A percentile compares a stretch with the other conserved stretches of the same genome.
These are phyloP conservation scores for Apotomis turbidana DNA, from an alignment of 2,888 invertebrate species.

Conservation along the genomic window DNA sequence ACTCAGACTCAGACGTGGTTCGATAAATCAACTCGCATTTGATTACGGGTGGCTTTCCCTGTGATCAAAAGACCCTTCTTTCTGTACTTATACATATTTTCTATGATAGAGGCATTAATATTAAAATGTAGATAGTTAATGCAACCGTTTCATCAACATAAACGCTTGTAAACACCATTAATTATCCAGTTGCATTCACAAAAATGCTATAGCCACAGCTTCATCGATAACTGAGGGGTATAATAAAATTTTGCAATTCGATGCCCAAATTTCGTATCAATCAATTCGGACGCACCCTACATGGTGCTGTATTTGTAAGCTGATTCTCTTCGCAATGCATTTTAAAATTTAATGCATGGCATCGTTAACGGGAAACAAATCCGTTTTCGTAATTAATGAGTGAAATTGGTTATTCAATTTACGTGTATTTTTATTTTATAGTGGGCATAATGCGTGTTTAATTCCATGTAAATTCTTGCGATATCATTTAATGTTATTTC, in stretches of 20 bases:
- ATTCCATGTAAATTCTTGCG: too few species aligned
- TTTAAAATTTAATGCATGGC: slow-evolving; percentile 28
- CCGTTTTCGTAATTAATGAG: neutral
- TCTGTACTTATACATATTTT: too few species aligned
- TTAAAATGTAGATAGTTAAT: too few species aligned
- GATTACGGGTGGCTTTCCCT: too few species aligned
- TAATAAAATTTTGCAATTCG: slow-evolving; percentile 40
- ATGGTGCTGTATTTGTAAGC: slow-evolving; percentile 34
- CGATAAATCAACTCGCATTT: too few species aligned
- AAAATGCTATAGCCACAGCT: slow-evolving; percentile 28
- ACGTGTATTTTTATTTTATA: neutral
- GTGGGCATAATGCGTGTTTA: neutral
- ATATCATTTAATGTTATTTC: too few species aligned
- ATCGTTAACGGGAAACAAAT: slow-evolving; percentile 2
- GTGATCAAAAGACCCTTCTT: too few species aligned
- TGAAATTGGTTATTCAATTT: neutral
- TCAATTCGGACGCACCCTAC: slow-evolving; percentile 35
- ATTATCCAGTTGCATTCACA: slow-evolving; percentile 3
- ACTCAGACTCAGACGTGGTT: too few species aligned
- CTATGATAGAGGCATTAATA: too few species aligned
- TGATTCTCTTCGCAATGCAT: slow-evolving; percentile 36
- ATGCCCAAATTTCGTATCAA: slow-evolving; percentile 40
- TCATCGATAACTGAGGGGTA: slow-evolving; percentile 37
- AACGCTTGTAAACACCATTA: neutral
- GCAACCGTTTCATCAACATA: too few species aligned